phyloP scores from a whole-genome alignment of 2,797 vertebrate genomes.

The Meriones psammophilus region DNA sequence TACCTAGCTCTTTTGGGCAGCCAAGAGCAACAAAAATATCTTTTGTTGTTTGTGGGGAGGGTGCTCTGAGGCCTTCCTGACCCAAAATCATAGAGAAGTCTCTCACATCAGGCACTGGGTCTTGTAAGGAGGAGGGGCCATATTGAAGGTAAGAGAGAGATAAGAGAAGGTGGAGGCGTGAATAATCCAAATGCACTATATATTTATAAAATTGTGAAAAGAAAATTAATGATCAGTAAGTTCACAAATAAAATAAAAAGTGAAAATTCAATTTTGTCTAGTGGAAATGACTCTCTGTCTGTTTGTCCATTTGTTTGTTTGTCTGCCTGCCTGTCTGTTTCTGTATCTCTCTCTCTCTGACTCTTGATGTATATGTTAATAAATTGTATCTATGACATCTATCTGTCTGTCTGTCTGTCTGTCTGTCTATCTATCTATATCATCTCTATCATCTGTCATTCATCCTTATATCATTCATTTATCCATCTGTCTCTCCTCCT shows the following conservation, averaged over 20 bases:
- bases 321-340: background rate
- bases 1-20: background rate
- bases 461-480: too few species aligned
- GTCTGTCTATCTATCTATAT: background rate
- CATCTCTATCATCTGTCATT: too few species aligned
- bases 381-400: background rate
- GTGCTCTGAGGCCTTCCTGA: background rate
- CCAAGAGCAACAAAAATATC: background rate
- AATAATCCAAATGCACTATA: background rate
- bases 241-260: background rate
- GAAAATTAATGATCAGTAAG: background rate
- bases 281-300: background rate
- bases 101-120: background rate
- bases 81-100: background rate
- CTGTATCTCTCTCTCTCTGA: too few species aligned
- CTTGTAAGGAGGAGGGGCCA: background rate
- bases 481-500: background rate
- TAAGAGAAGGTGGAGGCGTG: background rate
- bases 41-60: background rate
- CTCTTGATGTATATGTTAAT: background rate
- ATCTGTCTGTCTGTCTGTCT: background rate
- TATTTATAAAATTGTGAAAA: background rate
- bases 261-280: background rate
- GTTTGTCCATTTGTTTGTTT: background rate
- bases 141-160: background rate